Evolutionary conservation across 2,797 vertebrate genomes (phyloP).

Genomic region (Diceros bicornis): DNA sequence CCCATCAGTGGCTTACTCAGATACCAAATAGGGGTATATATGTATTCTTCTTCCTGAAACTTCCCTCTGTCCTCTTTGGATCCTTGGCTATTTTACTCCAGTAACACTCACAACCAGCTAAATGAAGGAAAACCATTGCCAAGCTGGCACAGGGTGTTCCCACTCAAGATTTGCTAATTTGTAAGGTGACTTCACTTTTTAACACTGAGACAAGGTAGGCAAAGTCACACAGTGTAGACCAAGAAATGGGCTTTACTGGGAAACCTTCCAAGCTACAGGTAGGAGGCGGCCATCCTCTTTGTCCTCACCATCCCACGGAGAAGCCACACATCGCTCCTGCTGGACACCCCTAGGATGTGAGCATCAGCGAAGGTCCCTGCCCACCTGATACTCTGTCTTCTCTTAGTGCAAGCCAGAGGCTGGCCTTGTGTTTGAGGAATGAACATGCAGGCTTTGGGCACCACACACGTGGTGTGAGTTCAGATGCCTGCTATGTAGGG

Average conservation of each 20-base stretch:
- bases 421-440: background rate
- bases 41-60: background rate
- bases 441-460: background rate
- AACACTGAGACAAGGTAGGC: background rate
- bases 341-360: background rate
- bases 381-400: background rate
- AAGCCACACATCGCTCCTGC: background rate
- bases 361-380: background rate
- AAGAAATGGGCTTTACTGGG: background rate
- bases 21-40: background rate
- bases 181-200: background rate
- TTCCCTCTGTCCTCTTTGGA: background rate
- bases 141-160: background rate
- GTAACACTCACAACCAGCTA: background rate
- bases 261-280: background rate
- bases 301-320: background rate
- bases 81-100: background rate
- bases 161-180: background rate
- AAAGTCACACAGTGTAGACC: background rate
- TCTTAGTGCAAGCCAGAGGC: background rate
- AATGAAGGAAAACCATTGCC: background rate
- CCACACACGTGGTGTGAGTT: background rate
- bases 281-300: background rate
- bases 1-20: background rate
- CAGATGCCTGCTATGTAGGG: background rate